phyloP scores from a whole-genome alignment of 2,113 vertebrate genomes.

The Protobothrops flavoviridis region DNA sequence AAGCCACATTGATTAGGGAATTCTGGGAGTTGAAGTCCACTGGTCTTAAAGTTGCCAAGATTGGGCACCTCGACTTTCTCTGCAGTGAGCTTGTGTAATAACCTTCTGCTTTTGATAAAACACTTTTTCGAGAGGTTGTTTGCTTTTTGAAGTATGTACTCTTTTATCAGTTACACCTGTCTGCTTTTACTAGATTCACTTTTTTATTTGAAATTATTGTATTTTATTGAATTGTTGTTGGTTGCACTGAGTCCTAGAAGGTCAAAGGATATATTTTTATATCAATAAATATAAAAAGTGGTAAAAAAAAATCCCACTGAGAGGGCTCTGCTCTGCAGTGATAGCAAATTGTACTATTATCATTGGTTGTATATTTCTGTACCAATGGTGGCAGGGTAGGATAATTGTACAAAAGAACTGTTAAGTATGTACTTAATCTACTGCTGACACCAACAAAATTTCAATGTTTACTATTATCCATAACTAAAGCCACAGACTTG shows the following conservation, averaged over 20 bases:
- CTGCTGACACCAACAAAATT: background rate
- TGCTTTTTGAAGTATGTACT: background rate
- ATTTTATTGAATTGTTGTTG: background rate
- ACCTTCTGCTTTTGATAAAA: background rate
- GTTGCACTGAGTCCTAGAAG: background rate
- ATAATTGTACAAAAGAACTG: background rate
- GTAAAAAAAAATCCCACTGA: background rate
- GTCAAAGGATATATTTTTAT: background rate
- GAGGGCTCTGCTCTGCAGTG: background rate
- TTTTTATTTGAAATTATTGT: background rate
- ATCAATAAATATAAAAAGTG: background rate
- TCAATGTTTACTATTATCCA: background rate
- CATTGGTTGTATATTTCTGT: background rate
- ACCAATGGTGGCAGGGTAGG: background rate
- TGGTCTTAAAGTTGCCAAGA: background rate
- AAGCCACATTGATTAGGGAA: background rate
- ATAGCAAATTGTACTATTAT: background rate
- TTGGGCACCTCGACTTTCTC: background rate
- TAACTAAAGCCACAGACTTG: background rate
- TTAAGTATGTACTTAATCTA: background rate
- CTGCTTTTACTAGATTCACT: background rate
- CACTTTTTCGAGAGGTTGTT: background rate
- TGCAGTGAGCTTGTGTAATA: background rate
- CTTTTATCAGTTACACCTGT: background rate
- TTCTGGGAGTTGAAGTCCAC: background rate